Evolutionary conservation across 2,797 vertebrate genomes (phyloP), one percentile per base, ranked within the genome.

Genomic region (Setipinna tenuifilis): DNA sequence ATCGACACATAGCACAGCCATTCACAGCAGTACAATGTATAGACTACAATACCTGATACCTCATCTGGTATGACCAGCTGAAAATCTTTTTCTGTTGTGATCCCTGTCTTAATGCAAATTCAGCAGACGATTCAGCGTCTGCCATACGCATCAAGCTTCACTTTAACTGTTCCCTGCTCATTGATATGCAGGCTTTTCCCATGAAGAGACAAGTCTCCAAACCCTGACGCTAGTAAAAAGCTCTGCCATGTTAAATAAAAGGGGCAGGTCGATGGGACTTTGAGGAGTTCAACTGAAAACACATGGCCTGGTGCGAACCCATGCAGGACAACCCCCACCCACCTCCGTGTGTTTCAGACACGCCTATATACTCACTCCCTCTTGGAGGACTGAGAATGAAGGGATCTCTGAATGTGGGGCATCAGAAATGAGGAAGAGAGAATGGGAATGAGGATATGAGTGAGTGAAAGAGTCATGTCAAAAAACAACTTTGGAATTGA

Each of bases 391-490:
- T 11, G n/a, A 28, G 83, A 28, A 46, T n/a, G 44, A n/a, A 2
- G 12, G 35, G 28, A 50, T 58, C 50, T 28, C 48, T 1, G 48
- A 7, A 25, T 54, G 4, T 57, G 31, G 2, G 5, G 54, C 10
- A 19, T 31, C 50, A 58, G 50, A 25, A 57, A 54, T 3, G 7
- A 54, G 50, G 50, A 54, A 54, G 50, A 54, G 50, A 54, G 50
- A 54, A 54, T 54, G 50, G 9, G 50, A 54, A 9, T 54, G 50
- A 54, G 50, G 50, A 54, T 54, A 14, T 54, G 50, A 54, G 50
- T 54, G 7, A 54, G 68, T 78, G 84, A 90, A 75, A 89, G 89
- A 87, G 35, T 41, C 35, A 41, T 41, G 35, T 41, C 35, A 41
- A 41, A 41, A 62, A 83, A 82, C 65, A 85, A n/a, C 44, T 10